Conservation (phyloP, 1,140 invertebrate genomes). For the Nasonia giraulti region DNA sequence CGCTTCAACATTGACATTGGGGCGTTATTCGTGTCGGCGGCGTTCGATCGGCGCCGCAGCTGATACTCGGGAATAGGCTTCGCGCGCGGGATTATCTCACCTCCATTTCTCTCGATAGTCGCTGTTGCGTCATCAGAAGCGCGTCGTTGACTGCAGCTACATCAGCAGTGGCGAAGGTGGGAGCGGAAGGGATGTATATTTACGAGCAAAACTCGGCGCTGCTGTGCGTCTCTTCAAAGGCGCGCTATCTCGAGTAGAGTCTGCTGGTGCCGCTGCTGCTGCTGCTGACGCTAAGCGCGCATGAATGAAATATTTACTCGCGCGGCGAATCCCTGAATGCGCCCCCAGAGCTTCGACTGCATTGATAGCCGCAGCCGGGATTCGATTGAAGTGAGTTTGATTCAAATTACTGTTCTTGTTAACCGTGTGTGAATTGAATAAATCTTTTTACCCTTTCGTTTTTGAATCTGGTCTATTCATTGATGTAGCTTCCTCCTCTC, state of each 20-base stretch:
- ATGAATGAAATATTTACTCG: slow-evolving; percentile 40
- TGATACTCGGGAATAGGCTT: slow-evolving; percentile 38
- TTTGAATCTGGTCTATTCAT: no score
- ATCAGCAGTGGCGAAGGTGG: not conserved
- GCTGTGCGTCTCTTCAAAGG: not conserved
- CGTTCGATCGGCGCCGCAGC: slow-evolving; percentile 5
- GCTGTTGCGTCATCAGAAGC: not conserved
- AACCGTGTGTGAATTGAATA: no score
- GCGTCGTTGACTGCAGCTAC: not conserved
- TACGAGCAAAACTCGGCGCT: not conserved
- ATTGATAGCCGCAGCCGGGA: not conserved
- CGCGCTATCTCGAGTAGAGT: not conserved
- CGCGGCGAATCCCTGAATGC: slow-evolving; percentile 7
- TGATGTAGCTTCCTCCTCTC: no score
- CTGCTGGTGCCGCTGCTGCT: not conserved
- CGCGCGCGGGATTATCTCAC: not conserved
- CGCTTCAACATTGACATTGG: slow-evolving; percentile 48
- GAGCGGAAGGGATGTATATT: slow-evolving; percentile 17
- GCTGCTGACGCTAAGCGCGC: not conserved
- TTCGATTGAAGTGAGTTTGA: not conserved
- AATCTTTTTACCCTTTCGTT: no score
- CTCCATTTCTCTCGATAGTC: not conserved
- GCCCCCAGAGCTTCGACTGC: not conserved
- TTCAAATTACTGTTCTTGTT: not conserved
- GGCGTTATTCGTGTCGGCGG: not conserved